phyloP scores from a whole-genome alignment of 2,113 vertebrate species.

The Actinemys pallida region DNA sequence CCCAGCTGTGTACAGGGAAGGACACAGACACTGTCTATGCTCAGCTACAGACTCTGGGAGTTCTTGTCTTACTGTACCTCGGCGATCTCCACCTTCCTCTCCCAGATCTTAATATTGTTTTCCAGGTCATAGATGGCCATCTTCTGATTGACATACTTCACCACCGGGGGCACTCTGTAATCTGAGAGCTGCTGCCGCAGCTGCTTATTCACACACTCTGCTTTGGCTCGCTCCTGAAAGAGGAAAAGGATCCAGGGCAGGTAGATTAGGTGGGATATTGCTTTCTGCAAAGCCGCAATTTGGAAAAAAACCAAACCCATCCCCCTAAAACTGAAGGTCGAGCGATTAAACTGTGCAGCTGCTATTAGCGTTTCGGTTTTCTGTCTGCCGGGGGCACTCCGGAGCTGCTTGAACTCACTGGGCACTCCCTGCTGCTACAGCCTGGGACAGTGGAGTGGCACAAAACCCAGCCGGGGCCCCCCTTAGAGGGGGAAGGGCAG shows the following conservation, averaged over 20 bases:
- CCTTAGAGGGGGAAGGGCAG: background rate
- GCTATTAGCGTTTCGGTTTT: background rate
- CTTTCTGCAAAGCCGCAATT: background rate
- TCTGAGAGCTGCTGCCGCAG: conserved; percentile 74
- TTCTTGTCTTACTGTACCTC: conserved; percentile 67
- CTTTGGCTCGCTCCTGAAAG: conserved; percentile 77
- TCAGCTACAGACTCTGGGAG: background rate
- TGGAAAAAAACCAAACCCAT: background rate
- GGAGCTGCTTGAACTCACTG: background rate
- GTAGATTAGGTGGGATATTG: background rate
- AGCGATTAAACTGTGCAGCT: no score
- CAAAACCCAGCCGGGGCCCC: background rate
- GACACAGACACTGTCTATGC: background rate
- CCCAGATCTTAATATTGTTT: conserved; percentile 78
- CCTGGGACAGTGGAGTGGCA: background rate
- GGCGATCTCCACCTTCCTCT: conserved; percentile 82
- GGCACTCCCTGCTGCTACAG: background rate
- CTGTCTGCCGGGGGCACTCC: background rate
- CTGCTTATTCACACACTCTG: conserved; percentile 69
- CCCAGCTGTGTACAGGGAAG: accelerated
- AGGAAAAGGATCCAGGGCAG: background rate
- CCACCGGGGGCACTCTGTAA: conserved; percentile 69
- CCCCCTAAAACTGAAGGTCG: background rate
- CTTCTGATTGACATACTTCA: conserved; percentile 76
- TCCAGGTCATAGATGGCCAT: conserved; percentile 69